phyloP scores from a whole-genome alignment of 2,113 vertebrate genomes.

The Lagopus muta region DNA sequence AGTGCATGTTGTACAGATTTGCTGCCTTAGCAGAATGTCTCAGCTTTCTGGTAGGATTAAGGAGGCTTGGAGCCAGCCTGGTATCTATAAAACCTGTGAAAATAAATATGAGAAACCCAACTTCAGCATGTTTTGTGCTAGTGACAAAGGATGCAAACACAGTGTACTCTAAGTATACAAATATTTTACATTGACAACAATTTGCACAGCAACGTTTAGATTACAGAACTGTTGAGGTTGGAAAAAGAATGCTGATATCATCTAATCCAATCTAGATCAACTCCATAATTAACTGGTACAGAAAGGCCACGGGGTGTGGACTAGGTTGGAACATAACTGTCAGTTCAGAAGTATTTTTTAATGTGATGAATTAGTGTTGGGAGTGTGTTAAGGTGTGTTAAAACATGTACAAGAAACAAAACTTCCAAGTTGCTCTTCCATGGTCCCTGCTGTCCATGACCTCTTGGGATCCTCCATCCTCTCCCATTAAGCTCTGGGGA shows the following conservation, averaged over 20 bases:
- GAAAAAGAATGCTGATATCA: too few relatives aligned
- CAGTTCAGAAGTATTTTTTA: not conserved
- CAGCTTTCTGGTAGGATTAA: not conserved
- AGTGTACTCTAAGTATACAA: not conserved
- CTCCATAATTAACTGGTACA: not conserved
- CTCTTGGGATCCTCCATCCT: too few relatives aligned
- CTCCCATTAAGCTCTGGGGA: not conserved
- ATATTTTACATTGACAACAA: not conserved
- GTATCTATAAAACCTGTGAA: not conserved
- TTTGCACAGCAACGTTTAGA: not conserved
- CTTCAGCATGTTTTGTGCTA: not conserved
- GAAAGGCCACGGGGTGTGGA: not conserved
- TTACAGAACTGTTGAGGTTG: not conserved
- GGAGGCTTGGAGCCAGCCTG: not conserved
- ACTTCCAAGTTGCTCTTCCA: not conserved
- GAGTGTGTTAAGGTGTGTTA: too few relatives aligned
- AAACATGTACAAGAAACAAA: not conserved
- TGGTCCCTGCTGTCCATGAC: not conserved
- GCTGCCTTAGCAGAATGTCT: not conserved
- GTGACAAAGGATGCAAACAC: not conserved
- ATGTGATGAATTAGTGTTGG: not conserved
- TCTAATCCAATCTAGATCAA: not conserved
- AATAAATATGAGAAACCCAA: not conserved
- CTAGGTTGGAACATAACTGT: accelerated
- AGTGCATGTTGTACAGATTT: not conserved